Percentiles rank a stretch among this genome's conserved stretches.
phyloP scores from a whole-genome alignment of 1,140 invertebrate genomes.

The Agrypnia vestita region DNA sequence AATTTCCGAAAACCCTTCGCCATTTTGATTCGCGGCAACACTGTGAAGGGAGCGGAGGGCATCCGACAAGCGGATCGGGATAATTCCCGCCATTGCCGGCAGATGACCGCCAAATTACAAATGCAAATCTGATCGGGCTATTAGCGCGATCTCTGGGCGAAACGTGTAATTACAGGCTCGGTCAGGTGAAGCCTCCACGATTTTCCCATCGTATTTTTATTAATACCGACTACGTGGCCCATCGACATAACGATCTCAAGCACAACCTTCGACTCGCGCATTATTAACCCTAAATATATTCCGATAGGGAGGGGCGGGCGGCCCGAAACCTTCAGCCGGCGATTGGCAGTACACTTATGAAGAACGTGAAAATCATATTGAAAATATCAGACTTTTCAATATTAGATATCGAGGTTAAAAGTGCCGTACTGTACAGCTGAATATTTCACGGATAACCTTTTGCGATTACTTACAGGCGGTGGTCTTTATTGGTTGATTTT shows the following conservation, averaged over 20 bases:
- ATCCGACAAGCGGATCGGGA: slow-evolving; percentile 3
- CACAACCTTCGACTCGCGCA: slow-evolving; percentile 49
- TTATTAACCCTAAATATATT: slow-evolving; percentile 54
- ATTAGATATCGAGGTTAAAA: too few species aligned
- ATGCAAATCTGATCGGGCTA: slow-evolving; percentile 61
- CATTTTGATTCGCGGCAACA: neutral
- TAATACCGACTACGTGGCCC: slow-evolving; percentile 59
- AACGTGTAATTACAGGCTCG: slow-evolving; percentile 57
- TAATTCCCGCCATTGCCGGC: slow-evolving; percentile 31
- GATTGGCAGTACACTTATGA: neutral
- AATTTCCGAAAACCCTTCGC: slow-evolving; percentile 8
- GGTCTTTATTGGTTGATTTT: too few species aligned
- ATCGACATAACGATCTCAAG: slow-evolving; percentile 57
- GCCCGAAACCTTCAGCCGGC: neutral
- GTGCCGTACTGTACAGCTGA: too few species aligned
- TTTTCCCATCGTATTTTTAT: slow-evolving; percentile 59
- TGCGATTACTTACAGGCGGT: too few species aligned
- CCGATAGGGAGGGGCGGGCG: slow-evolving; percentile 21
- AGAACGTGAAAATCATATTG: too few species aligned
- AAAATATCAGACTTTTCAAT: too few species aligned
- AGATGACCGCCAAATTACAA: slow-evolving; percentile 57
- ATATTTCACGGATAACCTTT: too few species aligned
- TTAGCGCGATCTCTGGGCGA: slow-evolving; percentile 56
- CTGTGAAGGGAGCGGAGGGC: neutral
- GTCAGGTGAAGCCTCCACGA: slow-evolving; percentile 51